A percentile compares a stretch with the other conserved stretches of the same genome.
phyloP scores from a whole-genome alignment of 1,140 invertebrate species.

The Drosophila carrolli region DNA sequence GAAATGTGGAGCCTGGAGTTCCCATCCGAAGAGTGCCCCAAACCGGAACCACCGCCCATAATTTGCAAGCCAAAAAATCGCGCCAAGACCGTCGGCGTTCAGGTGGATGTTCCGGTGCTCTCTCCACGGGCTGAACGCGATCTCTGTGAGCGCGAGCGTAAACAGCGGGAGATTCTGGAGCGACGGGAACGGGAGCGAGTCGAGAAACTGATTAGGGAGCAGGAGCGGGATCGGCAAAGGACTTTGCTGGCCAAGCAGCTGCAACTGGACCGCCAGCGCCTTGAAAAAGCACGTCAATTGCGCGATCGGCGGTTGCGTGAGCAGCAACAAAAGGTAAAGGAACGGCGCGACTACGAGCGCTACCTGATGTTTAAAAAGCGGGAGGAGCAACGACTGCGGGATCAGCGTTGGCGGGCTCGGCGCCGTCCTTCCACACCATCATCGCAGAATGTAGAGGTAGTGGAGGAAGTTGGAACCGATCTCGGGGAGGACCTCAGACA shows the following conservation, averaged over 20 bases:
- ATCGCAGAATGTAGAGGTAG: neutral
- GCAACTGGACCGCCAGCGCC: neutral
- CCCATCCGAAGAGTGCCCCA: too few relatives aligned
- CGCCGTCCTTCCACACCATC: neutral
- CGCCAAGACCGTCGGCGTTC: constrained; percentile 3
- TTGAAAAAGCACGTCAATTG: neutral
- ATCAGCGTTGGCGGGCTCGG: neutral
- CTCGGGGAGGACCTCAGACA: too few relatives aligned
- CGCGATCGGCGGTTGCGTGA: neutral
- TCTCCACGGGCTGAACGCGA: neutral
- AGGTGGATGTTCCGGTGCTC: neutral
- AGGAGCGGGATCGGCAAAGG: neutral
- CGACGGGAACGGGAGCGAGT: neutral
- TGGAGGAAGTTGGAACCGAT: neutral
- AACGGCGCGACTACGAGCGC: constrained; percentile 24
- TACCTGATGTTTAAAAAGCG: constrained; percentile 4
- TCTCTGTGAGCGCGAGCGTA: neutral
- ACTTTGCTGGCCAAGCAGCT: neutral
- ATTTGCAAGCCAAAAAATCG: neutral
- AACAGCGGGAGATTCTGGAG: neutral
- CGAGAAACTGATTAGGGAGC: neutral
- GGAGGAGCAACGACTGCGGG: neutral
- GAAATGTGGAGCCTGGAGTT: neutral
- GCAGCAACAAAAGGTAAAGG: constrained; percentile 13
- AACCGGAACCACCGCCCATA: neutral